Base-by-base conservation (phyloP, 2,888 invertebrate genomes). In the Gastrophysa polygoni region DNA sequence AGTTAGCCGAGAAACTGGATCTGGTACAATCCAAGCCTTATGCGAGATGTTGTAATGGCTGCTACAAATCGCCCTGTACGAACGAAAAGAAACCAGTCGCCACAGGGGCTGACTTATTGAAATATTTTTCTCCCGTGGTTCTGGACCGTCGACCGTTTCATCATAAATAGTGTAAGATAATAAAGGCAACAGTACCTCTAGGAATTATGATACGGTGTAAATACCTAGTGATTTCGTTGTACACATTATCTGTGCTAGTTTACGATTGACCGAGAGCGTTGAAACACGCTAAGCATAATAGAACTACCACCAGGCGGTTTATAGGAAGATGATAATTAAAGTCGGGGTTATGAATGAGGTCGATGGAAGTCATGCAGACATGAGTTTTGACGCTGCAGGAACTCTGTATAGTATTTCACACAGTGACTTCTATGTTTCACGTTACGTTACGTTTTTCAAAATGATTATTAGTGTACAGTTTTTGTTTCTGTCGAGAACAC, bases 161-260 rank as follows among this genome's bases (percentile, higher is more conserved):
- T 54, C 54, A 24, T 54, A 54, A 54, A 54, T 54, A 54, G 54
- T 43, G 54, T 34, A 43, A 54, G n/a, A 54, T 20, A 16, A 16
- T 54, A 21, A 54, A 54, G 54, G 29, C 54, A 38, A 54, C 54
- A 43, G 54, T 52, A 52, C 54, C 43, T 54, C 38, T 43, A 14
- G 54, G 17, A 21, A n/a, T 54, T 54, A 54, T 54, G 43, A 54
- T 54, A 38, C 38, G 24, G 43, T 54, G 54, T 54, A 54, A 54
- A 54, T 54, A 54, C 38, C 54, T 54, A 24, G 54, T 54, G 38
- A 38, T 38, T 4, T n/a, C 14, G 38, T 38, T 14, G 38, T 11
- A 38, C 38, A 38, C 38, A 38, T 10, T 38, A 38, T 38, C 38
- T 38, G 14, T 38, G 2, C 14, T 38, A 38, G 38, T 38, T 38